phyloP scores from a whole-genome alignment of 2,888 invertebrate species.

The Aporophyla nigra region DNA sequence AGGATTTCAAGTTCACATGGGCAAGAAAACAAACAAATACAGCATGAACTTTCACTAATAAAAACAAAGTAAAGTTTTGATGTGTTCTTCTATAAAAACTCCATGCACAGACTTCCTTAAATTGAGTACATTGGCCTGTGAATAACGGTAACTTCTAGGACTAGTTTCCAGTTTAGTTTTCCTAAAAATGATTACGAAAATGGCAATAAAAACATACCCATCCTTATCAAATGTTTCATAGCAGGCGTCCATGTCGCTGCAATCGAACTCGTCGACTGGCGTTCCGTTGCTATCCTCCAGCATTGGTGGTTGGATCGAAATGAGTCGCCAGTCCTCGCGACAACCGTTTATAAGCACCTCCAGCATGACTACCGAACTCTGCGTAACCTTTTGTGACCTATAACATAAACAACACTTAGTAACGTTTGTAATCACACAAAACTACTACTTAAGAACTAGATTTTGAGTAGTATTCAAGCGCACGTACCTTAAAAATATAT shows the following conservation, averaged over 20 bases:
- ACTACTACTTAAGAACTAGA: background rate
- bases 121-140: background rate
- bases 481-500: conserved; percentile 29
- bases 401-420: conserved; percentile 68
- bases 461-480: background rate
- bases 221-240: conserved; percentile 97
- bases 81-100: conserved; percentile 14
- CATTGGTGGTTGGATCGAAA: conserved; percentile 87
- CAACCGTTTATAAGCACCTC: conserved; percentile 83
- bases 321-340: conserved; percentile 80
- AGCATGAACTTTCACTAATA: conserved; percentile 24
- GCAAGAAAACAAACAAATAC: conserved; percentile 12
- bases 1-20: background rate
- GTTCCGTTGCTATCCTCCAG: conserved; percentile 84
- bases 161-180: conserved; percentile 16
- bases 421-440: conserved; percentile 47
- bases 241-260: conserved; percentile 96
- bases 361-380: conserved; percentile 81
- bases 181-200: conserved; percentile 42
- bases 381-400: conserved; percentile 74
- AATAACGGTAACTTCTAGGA: background rate
- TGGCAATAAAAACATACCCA: conserved; percentile 91
- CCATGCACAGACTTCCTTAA: background rate
- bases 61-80: conserved; percentile 21
- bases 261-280: conserved; percentile 89